These are phyloP conservation scores for Ctenicera cuprea DNA, from an alignment of 2,888 invertebrate species.

Conservation along the genomic window DNA sequence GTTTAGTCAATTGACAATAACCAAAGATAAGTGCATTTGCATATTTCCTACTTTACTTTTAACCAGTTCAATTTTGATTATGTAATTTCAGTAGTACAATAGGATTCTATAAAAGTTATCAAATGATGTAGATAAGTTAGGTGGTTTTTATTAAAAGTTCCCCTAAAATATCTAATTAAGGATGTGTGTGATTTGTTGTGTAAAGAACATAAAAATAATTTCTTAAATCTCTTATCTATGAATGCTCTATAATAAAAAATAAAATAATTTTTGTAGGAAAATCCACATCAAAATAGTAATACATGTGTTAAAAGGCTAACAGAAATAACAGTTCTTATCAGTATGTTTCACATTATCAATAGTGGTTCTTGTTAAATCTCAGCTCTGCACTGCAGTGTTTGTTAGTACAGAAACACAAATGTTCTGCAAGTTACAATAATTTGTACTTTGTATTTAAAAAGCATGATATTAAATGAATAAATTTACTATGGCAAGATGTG, in stretches of 20 bases:
- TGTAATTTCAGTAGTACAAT: too few species aligned
- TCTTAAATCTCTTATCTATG: background rate
- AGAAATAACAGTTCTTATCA: slow-evolving; percentile 12
- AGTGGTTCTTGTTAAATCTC: slow-evolving; percentile 14
- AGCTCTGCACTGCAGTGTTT: background rate
- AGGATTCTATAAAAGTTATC: too few species aligned
- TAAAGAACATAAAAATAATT: background rate
- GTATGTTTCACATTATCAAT: slow-evolving; percentile 25
- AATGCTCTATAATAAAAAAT: background rate
- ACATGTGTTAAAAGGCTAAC: background rate
- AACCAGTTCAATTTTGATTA: too few species aligned
- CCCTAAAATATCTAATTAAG: too few species aligned
- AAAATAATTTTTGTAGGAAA: too few species aligned
- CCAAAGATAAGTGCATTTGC: too few species aligned
- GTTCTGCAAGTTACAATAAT: slow-evolving; percentile 2
- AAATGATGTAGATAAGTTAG: too few species aligned
- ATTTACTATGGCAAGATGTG: slow-evolving; percentile 66
- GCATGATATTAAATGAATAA: slow-evolving; percentile 42
- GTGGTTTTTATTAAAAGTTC: too few species aligned
- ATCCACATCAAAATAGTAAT: too few species aligned
- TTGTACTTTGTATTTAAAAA: background rate
- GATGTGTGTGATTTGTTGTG: background rate
- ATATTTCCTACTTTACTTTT: too few species aligned
- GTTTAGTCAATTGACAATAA: too few species aligned
- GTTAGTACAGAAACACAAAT: background rate